Evolutionary conservation across 2,113 vertebrate genomes (phyloP), one percentile per base, ranked within the genome.

Genomic region (Melanerpes formicivorus): DNA sequence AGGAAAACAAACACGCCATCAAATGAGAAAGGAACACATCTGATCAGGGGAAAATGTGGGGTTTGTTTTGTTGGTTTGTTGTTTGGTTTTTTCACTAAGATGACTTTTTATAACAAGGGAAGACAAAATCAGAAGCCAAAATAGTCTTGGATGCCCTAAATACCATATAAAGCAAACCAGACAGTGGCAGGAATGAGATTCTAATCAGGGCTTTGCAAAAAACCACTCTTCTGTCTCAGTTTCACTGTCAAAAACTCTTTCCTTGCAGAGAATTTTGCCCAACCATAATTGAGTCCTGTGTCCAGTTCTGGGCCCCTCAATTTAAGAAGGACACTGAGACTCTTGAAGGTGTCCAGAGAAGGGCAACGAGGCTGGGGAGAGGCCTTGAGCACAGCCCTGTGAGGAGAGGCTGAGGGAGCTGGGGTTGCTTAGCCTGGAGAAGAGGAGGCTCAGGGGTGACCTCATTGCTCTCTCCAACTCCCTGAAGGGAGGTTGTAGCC

Each of bases 81-180:
- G 16, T n/a, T 30, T 19, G 6, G 15, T 16, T 58, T 90, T 54
- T 82, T 69, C 63, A 34, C 69, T 44, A 56, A 44, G 65, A 85
- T 77, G 64, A 59, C 56, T 84, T 95, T 89, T 90, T 69, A 2
- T 29, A 80, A 80, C 79, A 78, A 78, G 42, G 48, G 64, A 64
- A 92, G 90, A 90, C 58, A 90, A 87, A 91, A 89, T 19, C 54
- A 90, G 90, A 78, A 69, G 19, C 79, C 10, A 23, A 85, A 91
- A 83, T 37, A 80, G 73, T 29, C 50, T 63, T 32, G 50, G 69
- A 75, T 71, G 84, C 26, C 65, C 54, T 32, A 25, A 83, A 84
- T 44, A 25, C 30, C 67, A 74, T 5, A 70, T 46, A 89, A 77
- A 92, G 87, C 64, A 79, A 87, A 88, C 15, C 12, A 54, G 62